Base-by-base conservation (phyloP, 1,140 invertebrate species). In the Drosophila pallidifrons region DNA sequence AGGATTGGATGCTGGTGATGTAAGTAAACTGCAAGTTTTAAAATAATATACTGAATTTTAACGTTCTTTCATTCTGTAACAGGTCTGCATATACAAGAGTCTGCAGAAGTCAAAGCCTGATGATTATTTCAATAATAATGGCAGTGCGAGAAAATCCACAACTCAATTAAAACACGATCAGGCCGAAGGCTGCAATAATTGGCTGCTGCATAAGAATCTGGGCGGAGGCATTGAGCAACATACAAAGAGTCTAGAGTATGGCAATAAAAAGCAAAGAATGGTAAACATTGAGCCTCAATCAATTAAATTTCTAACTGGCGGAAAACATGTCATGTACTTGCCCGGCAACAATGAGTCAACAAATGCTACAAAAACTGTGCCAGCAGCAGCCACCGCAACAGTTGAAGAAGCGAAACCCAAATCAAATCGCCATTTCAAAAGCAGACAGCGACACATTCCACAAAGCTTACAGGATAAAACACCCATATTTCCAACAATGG, bases 291-390 rank as follows among this genome's bases (percentile, higher is more conserved):
- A 83, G 25, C 81, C 81, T 1, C 70, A 75, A 13, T 88, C 83
- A 1, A 71, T 86, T 11, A 77, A 61, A 10, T 75, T 64, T 61
- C 16, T 88, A 2, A 77, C 79, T 10, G 75, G 94, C 57, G 94
- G 95, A 3, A 95, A 95, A 1, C 95, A 96, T 85, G 94, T 97
- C 5, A 97, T 97, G 95, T 97, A 97, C 92, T 93, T 97, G 32
- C 96, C 96, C 0, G 95, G 95, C 54, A 64, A 47, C 41, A 59
- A 52, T 25, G 57, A 77, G 0, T 59, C 46, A 38, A 15, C 28
- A 28, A 55, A 55, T 49, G 28, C 20, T 5, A 7, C 46, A 16
- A 76, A 68, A 52, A 11, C 4, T 30, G 30, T 28, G 10, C 35
- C 7, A 41, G 15, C 38, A 16, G 76, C 75, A 5, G 20, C 20